Evolutionary conservation across 2,113 vertebrate genomes (phyloP), one percentile per base, ranked within the genome.

Genomic region (Sphaerodactylus townsendi): DNA sequence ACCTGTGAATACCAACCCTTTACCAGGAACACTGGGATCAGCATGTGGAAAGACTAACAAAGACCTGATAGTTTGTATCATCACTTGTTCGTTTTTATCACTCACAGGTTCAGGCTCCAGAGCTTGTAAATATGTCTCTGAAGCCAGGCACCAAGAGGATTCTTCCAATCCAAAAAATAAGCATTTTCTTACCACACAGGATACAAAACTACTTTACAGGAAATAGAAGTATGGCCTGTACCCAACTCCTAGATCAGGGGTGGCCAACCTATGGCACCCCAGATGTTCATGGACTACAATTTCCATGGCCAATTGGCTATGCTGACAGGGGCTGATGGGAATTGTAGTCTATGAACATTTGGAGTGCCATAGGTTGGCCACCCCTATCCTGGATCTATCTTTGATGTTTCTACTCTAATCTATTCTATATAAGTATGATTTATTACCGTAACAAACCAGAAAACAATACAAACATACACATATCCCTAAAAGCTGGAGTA

Each of bases 11-110:
- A 72, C 23, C 50, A 69, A 15, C 19, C 1, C 9, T 53, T 28
- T 33, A 44, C 46, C 7, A 41, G 9, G 25, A 33, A 0, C 28
- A 64, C 30, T 62, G 53, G 53, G 35, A 56, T 73, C 46, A 0
- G 1, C 46, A n/a, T 2, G n/a, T 5, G n/a, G 15, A 35, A 28
- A 79, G 30, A 73, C 14, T 6, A 46, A 86, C 85, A 35, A 0
- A 79, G 19, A 69, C 3, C 0, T 35, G 13, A 17, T 41, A 5
- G 21, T 3, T 62, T 33, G 21, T 76, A 84, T 81, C 2, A 77
- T 64, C n/a, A 37, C 25, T 1, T 0, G 28, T 0, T 0, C 19
- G 9, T 17, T 84, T 71, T 84, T 59, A 15, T 1, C 4, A 0
- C 35, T 30, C 5, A 30, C 41, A 5, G 48, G 0, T 44, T n/a